Evolutionary conservation across 2,888 invertebrate species (phyloP), one percentile per base, ranked within the genome.

Genomic region (Thymelicus sylvestris): DNA sequence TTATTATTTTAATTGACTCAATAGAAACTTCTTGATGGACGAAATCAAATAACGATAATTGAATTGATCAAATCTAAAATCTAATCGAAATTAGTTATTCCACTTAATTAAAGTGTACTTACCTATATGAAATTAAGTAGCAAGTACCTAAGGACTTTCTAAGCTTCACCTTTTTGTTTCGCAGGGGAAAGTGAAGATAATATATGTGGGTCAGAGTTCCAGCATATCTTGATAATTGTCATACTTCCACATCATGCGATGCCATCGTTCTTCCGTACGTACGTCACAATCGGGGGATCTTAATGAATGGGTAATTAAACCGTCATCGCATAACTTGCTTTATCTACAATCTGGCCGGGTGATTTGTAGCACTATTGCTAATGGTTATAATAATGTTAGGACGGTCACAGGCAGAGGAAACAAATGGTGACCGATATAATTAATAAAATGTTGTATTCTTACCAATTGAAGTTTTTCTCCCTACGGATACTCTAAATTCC

Each of bases 201-300:
- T 47, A 63, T 69, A 63, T 69, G 57, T 69, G 48, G 68, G 68
- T 69, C 68, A 69, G 48, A 69, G 68, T 63, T 69, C 67, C 57
- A 63, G 19, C 57, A 57, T 69, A 69, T 69, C 68, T 67, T 38
- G 68, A 47, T 57, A 44, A 63, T 69, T 69, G 50, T 67, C 52
- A 52, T 50, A 39, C 61, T 39, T 47, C 44, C 6, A 10, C 31
- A 19, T 24, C 60, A 50, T 68, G 38, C 57, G 68, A 63, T 63
- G 55, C 44, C 41, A 63, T 68, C 55, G 6, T 55, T 13, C 38
- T 68, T 68, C 68, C 68, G 61, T 67, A 61, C n/a, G 57, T 31
- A 62, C 62, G 60, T 67, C 61, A 61, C 61, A 55, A 61, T 67
- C 67, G 13, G 59, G 59, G 52, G 52, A 55, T 55, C 65, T 41